Evolutionary conservation across 2,113 vertebrate genomes (phyloP).

Genomic region (Meles meles): DNA sequence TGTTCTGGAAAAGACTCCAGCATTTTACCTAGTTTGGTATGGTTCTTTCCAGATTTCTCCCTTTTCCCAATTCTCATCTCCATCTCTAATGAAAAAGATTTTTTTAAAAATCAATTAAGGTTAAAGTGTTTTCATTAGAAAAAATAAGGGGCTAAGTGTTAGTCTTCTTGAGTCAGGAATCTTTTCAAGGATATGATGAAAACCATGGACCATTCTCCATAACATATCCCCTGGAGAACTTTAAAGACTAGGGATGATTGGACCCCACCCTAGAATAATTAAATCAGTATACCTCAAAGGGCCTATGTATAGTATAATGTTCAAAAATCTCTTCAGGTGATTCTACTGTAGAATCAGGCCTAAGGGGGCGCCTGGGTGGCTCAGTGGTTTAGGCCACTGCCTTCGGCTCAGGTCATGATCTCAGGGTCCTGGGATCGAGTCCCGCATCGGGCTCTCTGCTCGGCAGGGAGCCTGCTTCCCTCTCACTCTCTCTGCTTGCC

Average conservation of each 20-base stretch:
- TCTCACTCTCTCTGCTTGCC: no score
- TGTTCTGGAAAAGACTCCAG: not conserved
- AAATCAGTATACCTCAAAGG: not conserved
- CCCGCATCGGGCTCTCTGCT: no score
- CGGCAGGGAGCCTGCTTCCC: no score
- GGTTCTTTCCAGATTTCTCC: not conserved
- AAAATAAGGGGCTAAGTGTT: not conserved
- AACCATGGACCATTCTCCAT: not conserved
- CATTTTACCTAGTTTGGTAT: not conserved
- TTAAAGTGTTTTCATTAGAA: not conserved
- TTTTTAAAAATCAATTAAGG: not conserved
- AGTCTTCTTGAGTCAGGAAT: not conserved
- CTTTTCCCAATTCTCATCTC: not conserved
- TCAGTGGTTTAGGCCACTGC: no score
- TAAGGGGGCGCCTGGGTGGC: no score
- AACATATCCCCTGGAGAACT: not conserved
- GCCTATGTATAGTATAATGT: not conserved
- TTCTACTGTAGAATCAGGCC: not conserved
- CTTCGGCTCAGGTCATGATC: no score
- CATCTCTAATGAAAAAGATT: not conserved
- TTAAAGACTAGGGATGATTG: not conserved
- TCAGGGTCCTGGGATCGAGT: no score
- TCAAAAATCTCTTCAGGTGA: not conserved
- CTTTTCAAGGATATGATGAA: not conserved
- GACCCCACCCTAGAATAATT: not conserved